Evolutionary conservation across 1,140 invertebrate genomes (phyloP), one percentile per base, ranked within the genome.

Genomic region (Heterodera carotae): DNA sequence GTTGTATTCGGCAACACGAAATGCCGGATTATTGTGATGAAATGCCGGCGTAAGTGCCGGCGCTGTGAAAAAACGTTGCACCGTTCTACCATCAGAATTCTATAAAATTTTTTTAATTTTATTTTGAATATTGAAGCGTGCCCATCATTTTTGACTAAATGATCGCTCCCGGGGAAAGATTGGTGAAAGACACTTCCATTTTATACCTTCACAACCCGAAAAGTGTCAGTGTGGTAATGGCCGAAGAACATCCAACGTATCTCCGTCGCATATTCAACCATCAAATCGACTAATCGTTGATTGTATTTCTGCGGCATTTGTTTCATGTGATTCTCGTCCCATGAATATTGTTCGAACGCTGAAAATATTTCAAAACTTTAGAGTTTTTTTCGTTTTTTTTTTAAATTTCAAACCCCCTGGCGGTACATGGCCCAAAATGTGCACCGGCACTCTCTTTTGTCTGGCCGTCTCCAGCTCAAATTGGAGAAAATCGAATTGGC

Each of bases 141-240:
- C 2, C 39, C 7, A 43, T n/a, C n/a, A n/a, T n/a, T n/a, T n/a
- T n/a, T n/a, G n/a, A n/a, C n/a, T n/a, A n/a, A n/a, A n/a, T n/a
- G n/a, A n/a, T n/a, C n/a, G n/a, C n/a, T n/a, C n/a, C n/a, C n/a
- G n/a, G n/a, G n/a, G n/a, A n/a, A n/a, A n/a, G n/a, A n/a, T n/a
- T n/a, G n/a, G n/a, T n/a, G n/a, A n/a, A n/a, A n/a, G n/a, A n/a
- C n/a, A n/a, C n/a, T 43, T 6, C 39, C 39, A 43, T 43, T 43
- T 43, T 56, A 12, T 22, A 80, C 83, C 67, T 82, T 82, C 34
- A 85, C 68, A 34, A 85, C 34, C 68, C 83, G 81, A 62, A 85
- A 85, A 34, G 84, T 85, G 68, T 85, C 84, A 6, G 84, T 84
- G 60, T 85, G 84, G 67, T 86, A 83, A 77, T 85, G 84, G 6